These are phyloP conservation scores for Anneissia japonica DNA, from an alignment of 35 echinoderm and acorn worm genomes.

Conservation along the genomic window DNA sequence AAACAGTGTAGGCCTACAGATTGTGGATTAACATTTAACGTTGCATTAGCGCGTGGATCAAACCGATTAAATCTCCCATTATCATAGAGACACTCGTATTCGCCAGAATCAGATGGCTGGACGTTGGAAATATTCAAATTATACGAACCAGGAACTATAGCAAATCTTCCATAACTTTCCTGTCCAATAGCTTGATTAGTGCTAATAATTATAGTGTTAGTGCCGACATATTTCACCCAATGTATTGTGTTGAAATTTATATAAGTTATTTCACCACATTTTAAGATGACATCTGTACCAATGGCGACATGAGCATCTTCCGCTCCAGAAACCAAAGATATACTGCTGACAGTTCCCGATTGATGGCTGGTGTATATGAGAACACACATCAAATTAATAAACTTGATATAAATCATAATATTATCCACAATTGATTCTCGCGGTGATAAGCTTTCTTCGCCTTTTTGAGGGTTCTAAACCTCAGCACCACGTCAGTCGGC, in stretches of 20 bases:
- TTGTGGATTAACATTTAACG: background rate
- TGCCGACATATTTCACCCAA: no score
- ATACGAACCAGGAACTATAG: background rate
- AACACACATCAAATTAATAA: no score
- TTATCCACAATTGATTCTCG: no score
- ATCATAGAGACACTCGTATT: background rate
- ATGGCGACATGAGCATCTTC: background rate
- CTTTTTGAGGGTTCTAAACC: no score
- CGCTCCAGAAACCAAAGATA: background rate
- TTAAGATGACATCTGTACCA: background rate
- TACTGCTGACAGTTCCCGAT: background rate
- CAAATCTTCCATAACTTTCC: background rate
- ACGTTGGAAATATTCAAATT: background rate
- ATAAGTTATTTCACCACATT: background rate
- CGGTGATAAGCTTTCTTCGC: no score
- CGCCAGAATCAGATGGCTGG: background rate
- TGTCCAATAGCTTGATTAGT: no score
- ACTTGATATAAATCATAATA: no score
- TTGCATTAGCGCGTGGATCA: background rate
- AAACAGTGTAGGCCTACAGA: background rate
- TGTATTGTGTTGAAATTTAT: background rate
- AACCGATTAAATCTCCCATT: background rate
- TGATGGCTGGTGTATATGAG: no score
- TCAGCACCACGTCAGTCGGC: no score
- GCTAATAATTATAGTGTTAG: no score